phyloP scores from a whole-genome alignment of 2,888 invertebrate species.

The Hedya salicella region DNA sequence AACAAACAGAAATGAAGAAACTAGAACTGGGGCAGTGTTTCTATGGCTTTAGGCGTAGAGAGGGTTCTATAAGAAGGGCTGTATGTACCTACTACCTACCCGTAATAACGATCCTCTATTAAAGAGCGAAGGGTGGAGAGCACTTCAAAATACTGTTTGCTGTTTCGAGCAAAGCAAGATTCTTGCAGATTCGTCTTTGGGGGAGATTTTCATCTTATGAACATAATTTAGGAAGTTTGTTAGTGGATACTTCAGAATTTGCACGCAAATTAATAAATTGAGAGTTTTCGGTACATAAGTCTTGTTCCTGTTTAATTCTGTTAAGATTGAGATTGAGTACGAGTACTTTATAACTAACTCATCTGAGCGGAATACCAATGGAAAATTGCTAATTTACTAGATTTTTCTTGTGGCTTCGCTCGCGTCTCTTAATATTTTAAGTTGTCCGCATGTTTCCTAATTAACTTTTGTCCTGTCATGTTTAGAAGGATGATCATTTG shows the following conservation, averaged over 20 bases:
- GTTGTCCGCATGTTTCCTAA: too few species aligned
- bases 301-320: not conserved
- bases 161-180: slow-evolving; percentile 57
- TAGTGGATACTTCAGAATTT: slow-evolving; percentile 22
- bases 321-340: not conserved
- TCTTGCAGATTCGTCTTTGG: slow-evolving; percentile 29
- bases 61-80: slow-evolving; percentile 48
- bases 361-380: not conserved
- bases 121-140: slow-evolving; percentile 55
- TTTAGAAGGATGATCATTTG: too few species aligned
- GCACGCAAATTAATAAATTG: slow-evolving; percentile 18
- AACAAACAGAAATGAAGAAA: slow-evolving; percentile 53
- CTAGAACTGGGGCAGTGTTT: slow-evolving; percentile 65
- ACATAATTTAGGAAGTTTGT: slow-evolving; percentile 31
- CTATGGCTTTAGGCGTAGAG: slow-evolving; percentile 62
- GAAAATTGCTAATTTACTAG: too few species aligned
- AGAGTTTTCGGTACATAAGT: not conserved
- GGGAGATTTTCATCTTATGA: slow-evolving; percentile 35
- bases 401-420: too few species aligned
- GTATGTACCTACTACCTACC: too few species aligned
- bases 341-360: not conserved
- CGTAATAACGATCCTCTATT: slow-evolving; percentile 67
- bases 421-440: too few species aligned
- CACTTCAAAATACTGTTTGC: slow-evolving; percentile 60
- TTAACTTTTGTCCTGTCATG: too few species aligned